Base-by-base conservation (phyloP, 2,797 vertebrate genomes). In the Acomys russatus region DNA sequence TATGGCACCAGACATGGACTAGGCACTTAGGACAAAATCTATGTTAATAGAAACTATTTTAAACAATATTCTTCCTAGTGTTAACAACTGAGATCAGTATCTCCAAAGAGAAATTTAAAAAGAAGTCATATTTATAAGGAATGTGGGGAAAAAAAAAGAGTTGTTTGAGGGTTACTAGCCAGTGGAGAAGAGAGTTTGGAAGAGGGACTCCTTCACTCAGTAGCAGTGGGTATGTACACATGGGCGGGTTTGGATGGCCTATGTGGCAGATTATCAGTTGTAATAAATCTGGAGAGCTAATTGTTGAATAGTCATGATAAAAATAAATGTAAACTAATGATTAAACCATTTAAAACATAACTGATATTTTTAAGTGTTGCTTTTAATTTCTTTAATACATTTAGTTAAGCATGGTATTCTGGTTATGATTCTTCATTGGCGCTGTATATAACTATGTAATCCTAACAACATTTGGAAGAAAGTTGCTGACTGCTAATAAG, bases 261-360 rank as follows among this genome's bases (percentile, higher is more conserved):
- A 5, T 6, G 11, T 25, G 11, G 63, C 3, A 73, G 2, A 6
- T 33, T 12, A 86, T 68, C 54, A 51, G 61, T 59, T 92, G 54
- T 91, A 12, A 68, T 96, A 56, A 82, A 59, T 35, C 59, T 54
- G 78, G 54, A 90, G 20, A 61, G 23, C 7, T 33, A 22, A 38
- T 18, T 88, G 4, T 93, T 83, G 85, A 90, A 49, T 15, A 18
- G 2, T 70, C 7, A 63, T 18, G 8, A 82, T 82, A 44, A 93
- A 94, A 90, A 51, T 74, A 93, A 83, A 33, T 64, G 33, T 15
- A 35, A 66, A 71, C 59, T 74, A 66, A 54, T 3, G n/a, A 33
- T 88, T 87, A 59, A 61, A 61, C 85, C 38, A 49, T 35, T 30
- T 54, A 68, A 97, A 91, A 74, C n/a, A 86, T 83, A 84, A 68